A percentile compares a stretch with the other conserved stretches of the same genome.
These are phyloP conservation scores for Syrphus vitripennis DNA, from an alignment of 2,888 invertebrate genomes.

Conservation along the genomic window DNA sequence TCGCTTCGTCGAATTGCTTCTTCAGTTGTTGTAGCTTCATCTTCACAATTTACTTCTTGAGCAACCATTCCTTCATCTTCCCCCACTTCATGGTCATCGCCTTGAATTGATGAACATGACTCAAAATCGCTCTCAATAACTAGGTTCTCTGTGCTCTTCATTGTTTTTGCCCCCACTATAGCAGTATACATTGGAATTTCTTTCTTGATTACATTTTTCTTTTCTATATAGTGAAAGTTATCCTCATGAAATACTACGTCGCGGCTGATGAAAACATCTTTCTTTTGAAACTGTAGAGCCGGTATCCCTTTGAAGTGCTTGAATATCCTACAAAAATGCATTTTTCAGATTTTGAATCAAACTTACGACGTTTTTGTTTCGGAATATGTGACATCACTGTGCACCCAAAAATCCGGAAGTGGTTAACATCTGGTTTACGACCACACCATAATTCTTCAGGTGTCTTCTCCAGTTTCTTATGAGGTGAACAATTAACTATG, in stretches of 20 bases:
- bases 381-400: slow-evolving; percentile 54
- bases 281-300: too few species aligned
- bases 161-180: not conserved
- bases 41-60: not conserved
- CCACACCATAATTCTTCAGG: slow-evolving; percentile 77
- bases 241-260: too few species aligned
- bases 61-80: too few species aligned
- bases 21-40: not conserved
- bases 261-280: too few species aligned
- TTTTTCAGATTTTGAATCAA: slow-evolving; percentile 42
- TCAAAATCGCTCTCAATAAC: not conserved
- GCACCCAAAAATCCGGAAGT: slow-evolving; percentile 78
- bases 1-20: not conserved
- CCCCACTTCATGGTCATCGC: not conserved
- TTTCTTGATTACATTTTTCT: too few species aligned
- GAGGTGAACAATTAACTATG: slow-evolving; percentile 43
- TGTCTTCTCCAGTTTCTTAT: slow-evolving; percentile 69
- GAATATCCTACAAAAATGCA: slow-evolving; percentile 35
- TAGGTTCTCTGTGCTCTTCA: not conserved
- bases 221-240: too few species aligned
- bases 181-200: too few species aligned
- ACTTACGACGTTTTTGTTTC: not conserved
- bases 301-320: slow-evolving; percentile 8
- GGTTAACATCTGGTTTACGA: slow-evolving; percentile 75
- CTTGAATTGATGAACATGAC: not conserved